phyloP scores from a whole-genome alignment of 2,888 invertebrate genomes.

The Megalurothrips usitatus region DNA sequence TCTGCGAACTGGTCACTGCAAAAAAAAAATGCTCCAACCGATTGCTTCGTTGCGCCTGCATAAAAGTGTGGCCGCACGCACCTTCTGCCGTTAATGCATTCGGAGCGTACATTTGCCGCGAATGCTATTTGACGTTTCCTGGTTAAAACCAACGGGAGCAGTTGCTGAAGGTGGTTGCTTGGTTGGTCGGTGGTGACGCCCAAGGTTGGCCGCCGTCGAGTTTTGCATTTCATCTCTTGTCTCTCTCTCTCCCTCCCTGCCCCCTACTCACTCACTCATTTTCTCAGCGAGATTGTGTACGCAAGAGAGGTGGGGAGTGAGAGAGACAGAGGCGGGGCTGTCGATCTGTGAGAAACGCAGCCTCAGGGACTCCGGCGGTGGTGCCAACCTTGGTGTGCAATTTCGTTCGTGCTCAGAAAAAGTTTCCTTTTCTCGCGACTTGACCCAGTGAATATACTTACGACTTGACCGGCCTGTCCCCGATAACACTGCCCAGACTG shows the following conservation, averaged over 20 bases:
- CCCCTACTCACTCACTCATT: too few species aligned
- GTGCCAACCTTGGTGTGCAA: too few species aligned
- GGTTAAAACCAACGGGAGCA: conserved; percentile 12
- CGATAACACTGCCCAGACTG: too few species aligned
- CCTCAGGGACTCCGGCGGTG: too few species aligned
- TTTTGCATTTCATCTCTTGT: not conserved
- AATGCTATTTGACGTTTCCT: conserved; percentile 19
- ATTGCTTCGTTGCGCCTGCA: too few species aligned
- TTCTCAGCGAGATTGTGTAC: too few species aligned
- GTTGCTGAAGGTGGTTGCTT: not conserved
- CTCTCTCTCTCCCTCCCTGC: not conserved
- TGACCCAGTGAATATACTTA: not conserved
- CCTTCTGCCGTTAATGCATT: not conserved
- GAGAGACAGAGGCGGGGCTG: too few species aligned
- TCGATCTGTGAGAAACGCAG: too few species aligned
- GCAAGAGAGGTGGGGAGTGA: too few species aligned
- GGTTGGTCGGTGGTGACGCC: not conserved
- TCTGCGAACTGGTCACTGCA: too few species aligned
- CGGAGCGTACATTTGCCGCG: not conserved
- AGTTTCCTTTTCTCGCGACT: not conserved
- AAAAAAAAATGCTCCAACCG: too few species aligned
- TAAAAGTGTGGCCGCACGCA: not conserved
- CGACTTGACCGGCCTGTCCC: not conserved
- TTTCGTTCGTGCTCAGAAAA: too few species aligned
- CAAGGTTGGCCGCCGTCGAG: conserved; percentile 9